Percentiles rank a stretch among this genome's conserved stretches.
phyloP scores from a whole-genome alignment of 2,797 vertebrate genomes.

The Gymnopithys bicolor region DNA sequence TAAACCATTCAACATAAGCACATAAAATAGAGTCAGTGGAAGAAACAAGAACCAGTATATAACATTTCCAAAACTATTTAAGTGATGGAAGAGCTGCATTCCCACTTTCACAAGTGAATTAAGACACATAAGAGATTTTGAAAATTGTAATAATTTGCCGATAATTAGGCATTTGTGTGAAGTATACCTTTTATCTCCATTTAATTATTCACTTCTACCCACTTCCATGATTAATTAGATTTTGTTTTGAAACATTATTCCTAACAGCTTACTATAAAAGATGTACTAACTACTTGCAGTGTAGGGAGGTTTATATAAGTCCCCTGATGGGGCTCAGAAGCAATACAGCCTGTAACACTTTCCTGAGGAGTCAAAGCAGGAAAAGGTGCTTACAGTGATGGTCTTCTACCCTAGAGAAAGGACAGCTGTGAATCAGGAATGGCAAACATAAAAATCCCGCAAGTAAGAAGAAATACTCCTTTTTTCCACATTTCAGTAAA shows the following conservation, averaged over 20 bases:
- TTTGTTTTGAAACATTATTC: constrained; percentile 22
- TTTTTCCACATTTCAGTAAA: not conserved
- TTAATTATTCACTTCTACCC: constrained; percentile 7
- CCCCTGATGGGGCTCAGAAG: not conserved
- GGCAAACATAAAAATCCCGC: not conserved
- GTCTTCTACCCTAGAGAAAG: not conserved
- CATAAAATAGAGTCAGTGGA: not conserved
- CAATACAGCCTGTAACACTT: not conserved
- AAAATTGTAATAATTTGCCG: not conserved
- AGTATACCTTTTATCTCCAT: not conserved
- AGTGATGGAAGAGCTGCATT: not conserved
- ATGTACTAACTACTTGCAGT: not conserved
- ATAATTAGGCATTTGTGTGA: constrained; percentile 1
- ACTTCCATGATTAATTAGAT: constrained; percentile 11
- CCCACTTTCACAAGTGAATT: not conserved
- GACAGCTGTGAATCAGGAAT: not conserved
- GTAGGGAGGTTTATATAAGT: not conserved
- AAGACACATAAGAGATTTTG: not conserved
- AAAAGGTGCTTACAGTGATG: not conserved
- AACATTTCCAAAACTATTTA: not conserved
- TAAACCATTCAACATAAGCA: not conserved
- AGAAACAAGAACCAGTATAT: not conserved
- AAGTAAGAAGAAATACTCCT: not conserved
- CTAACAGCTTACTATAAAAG: not conserved
- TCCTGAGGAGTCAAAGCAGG: not conserved